Percentiles rank a stretch among this genome's conserved stretches.
These are phyloP conservation scores for Drosophila pegasa DNA, from an alignment of 2,888 invertebrate genomes.

Conservation along the genomic window DNA sequence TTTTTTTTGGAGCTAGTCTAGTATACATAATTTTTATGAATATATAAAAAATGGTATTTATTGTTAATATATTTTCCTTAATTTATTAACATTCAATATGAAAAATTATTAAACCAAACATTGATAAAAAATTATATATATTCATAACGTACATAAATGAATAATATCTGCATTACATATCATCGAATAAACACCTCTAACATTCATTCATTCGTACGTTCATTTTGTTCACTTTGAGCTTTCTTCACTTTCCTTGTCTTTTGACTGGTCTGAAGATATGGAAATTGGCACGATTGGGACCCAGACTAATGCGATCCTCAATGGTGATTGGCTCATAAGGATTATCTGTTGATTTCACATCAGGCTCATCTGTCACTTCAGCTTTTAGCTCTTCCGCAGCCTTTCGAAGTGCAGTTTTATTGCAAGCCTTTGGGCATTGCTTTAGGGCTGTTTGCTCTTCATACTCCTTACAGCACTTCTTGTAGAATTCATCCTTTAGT, in stretches of 20 bases:
- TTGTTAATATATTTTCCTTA: too few relatives aligned
- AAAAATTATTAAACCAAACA: too few relatives aligned
- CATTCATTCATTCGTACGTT: too few relatives aligned
- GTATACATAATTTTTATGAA: too few relatives aligned
- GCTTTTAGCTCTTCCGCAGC: background rate
- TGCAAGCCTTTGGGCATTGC: conserved; percentile 1
- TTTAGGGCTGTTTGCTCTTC: background rate
- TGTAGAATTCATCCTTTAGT: conserved; percentile 5
- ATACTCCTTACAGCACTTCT: background rate
- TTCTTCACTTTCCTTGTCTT: background rate
- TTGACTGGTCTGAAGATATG: background rate
- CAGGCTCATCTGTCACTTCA: background rate
- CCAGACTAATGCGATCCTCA: conserved; percentile 5
- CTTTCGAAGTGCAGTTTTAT: background rate
- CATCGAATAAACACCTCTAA: too few relatives aligned
- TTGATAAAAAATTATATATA: too few relatives aligned
- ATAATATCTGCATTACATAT: too few relatives aligned
- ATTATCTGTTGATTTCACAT: rapidly evolving
- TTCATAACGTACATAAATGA: too few relatives aligned
- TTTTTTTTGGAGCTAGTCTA: too few relatives aligned
- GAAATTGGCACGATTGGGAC: background rate
- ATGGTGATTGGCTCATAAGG: background rate
- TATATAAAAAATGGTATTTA: too few relatives aligned
- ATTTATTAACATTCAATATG: too few relatives aligned
- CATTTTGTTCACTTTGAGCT: background rate